Evolutionary conservation across 2,113 vertebrate genomes (phyloP), one percentile per base, ranked within the genome.

Genomic region (Bostrychus sinensis): DNA sequence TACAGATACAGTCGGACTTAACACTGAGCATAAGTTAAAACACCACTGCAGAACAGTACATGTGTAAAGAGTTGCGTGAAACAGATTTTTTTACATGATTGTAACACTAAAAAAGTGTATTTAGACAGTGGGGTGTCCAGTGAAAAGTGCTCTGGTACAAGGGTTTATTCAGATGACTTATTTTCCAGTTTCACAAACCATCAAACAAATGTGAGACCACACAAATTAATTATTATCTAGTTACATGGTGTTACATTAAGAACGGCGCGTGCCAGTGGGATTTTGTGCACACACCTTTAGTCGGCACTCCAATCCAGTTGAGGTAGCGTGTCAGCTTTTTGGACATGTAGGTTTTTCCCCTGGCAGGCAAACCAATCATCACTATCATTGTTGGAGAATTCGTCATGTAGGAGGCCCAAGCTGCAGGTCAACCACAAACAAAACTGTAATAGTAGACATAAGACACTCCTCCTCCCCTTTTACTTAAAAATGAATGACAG

Each of bases 261-360:
- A n/a, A n/a, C n/a, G 30, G 30, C 3, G 5, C 8, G 30, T 32
- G 5, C 8, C 5, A 32, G 1, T 1, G 11, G 25, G 12, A 34
- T 38, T 14, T 48, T 11, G 7, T 36, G 41, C 54, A 80, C 89
- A 4, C 75, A 98, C 97, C 96, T 92, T 95, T 96, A 2, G 97
- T 98, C 76, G 96, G 96, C 34, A 98, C 96, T 51, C 97, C 96
- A 14, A 98, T 96, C 97, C 97, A 99, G 91, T 99, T 99, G 90
- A 98, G 96, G 91, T 98, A 98, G 58, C 96, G 96, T 1, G 97
- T 99, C 73, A 98, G 92, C 77, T 99, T 98, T 91, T 99, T 98
- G 65, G 96, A 96, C 83, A 98, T 94, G 23, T 99, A 98, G 19
- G 97, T 99, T 88, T 99, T 93, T 34, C 92, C 92, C 1, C 96